Evolutionary conservation across 2,888 invertebrate genomes (phyloP).

Genomic region (Cepaea hortensis): DNA sequence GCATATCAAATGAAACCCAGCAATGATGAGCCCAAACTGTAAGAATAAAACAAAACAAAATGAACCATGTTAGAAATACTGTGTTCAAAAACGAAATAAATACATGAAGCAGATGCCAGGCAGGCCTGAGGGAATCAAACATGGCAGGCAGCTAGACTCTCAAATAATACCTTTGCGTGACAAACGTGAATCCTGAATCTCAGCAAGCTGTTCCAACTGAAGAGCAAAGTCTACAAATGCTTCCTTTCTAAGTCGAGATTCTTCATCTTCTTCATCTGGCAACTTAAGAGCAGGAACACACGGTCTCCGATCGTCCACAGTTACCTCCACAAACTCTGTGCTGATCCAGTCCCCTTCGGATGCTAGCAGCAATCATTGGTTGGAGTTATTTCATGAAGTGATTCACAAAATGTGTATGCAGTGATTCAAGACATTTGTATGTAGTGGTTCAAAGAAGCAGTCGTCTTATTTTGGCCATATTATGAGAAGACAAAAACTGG

Average conservation of each 20-base stretch:
- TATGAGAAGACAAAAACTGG: too few relatives aligned
- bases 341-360: conserved; percentile 48
- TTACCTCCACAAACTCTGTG: conserved; percentile 57
- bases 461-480: too few relatives aligned
- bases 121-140: too few relatives aligned
- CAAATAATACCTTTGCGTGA: conserved; percentile 12
- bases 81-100: too few relatives aligned
- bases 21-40: too few relatives aligned
- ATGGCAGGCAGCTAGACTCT: too few relatives aligned
- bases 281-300: conserved; percentile 53
- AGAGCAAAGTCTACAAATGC: conserved; percentile 67
- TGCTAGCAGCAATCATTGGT: conserved; percentile 42
- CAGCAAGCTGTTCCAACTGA: conserved; percentile 62
- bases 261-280: conserved; percentile 54
- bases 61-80: too few relatives aligned
- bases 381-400: background rate
- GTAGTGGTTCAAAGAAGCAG: too few relatives aligned
- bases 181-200: conserved; percentile 49
- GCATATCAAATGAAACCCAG: too few relatives aligned
- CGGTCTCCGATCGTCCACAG: conserved; percentile 64
- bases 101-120: too few relatives aligned
- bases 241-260: conserved; percentile 70
- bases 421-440: too few relatives aligned
- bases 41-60: too few relatives aligned
- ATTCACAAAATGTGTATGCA: background rate